Conservation (phyloP, 1,140 invertebrate genomes). For the Hyposmocoma kahamanoa region DNA sequence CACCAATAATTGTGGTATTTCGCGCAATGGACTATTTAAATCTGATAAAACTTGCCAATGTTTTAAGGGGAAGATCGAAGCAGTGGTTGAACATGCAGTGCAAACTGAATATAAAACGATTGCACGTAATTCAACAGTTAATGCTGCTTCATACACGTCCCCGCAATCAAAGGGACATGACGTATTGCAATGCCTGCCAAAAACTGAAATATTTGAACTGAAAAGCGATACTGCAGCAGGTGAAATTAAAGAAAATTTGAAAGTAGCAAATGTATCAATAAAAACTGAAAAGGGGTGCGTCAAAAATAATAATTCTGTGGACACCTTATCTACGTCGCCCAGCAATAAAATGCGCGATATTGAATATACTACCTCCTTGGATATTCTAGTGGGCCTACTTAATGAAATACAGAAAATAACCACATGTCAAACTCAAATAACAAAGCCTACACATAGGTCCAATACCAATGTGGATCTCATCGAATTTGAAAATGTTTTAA, state of each 20-base stretch:
- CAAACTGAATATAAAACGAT: slow-evolving; percentile 8
- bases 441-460: slow-evolving; percentile 9
- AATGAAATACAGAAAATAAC: slow-evolving; percentile 62
- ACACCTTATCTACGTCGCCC: background rate
- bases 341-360: slow-evolving; percentile 6
- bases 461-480: slow-evolving; percentile 11
- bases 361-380: slow-evolving; percentile 46
- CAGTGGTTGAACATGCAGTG: slow-evolving; percentile 3
- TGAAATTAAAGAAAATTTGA: background rate
- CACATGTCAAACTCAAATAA: slow-evolving; percentile 28
- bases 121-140: no score
- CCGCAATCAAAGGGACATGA: no score
- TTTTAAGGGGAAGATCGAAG: slow-evolving; percentile 11
- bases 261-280: background rate
- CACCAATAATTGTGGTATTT: background rate
- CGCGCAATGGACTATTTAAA: slow-evolving; percentile 2
- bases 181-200: no score
- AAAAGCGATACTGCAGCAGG: background rate
- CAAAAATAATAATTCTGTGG: background rate
- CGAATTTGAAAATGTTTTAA: slow-evolving; percentile 31
- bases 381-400: slow-evolving; percentile 51
- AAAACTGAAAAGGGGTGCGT: slow-evolving; percentile 3
- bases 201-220: background rate
- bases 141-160: no score
- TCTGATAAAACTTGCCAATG: slow-evolving; percentile 18